These are phyloP conservation scores for Ecdyonurus torrentis DNA, from an alignment of 2,888 invertebrate genomes.

Conservation along the genomic window DNA sequence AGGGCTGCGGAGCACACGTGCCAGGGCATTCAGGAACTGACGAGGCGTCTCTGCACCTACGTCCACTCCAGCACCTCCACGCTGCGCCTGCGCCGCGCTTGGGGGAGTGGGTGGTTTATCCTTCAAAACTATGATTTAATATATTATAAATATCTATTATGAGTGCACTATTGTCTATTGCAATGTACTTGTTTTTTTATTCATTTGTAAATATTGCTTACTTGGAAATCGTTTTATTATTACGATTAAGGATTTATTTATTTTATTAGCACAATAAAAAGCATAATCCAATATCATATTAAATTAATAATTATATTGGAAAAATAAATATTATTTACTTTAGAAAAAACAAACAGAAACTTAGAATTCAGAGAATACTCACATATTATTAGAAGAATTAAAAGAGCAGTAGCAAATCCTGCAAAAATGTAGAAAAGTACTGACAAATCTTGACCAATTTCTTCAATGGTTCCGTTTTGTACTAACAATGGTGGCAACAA, in stretches of 20 bases:
- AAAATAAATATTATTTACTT: no score
- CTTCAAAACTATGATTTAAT: neutral
- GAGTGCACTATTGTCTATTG: no score
- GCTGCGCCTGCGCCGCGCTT: neutral
- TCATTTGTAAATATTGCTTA: no score
- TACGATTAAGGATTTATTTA: no score
- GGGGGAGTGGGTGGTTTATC: neutral
- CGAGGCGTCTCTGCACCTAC: neutral
- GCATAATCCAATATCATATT: no score
- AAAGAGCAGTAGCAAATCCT: constrained; percentile 58
- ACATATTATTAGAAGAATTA: constrained; percentile 73
- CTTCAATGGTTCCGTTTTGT: constrained; percentile 35
- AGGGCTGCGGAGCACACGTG: neutral
- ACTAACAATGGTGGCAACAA: neutral
- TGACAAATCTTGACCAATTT: constrained; percentile 53
- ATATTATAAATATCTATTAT: no score
- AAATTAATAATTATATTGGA: no score
- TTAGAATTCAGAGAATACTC: no score
- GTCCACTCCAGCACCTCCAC: neutral
- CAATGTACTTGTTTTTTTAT: no score
- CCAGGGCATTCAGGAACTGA: neutral
- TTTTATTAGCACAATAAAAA: no score
- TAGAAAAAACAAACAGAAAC: no score
- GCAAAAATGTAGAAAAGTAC: constrained; percentile 78
- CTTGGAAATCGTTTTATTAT: no score